Conservation (phyloP, 2,888 invertebrate genomes). For the Achlya flavicornis region DNA sequence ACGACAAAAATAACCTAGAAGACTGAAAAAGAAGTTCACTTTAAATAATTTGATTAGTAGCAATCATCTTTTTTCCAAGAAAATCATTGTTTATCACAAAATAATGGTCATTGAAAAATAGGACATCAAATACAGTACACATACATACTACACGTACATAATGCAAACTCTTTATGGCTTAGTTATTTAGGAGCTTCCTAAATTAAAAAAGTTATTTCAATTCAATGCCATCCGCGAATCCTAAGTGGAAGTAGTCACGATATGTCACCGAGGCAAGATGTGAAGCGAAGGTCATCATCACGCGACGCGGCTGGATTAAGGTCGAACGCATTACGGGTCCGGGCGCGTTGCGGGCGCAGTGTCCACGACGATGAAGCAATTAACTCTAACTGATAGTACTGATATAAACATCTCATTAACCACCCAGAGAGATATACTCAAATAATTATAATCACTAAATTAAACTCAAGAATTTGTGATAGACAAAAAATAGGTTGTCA, state of each 20-base stretch:
- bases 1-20: neutral
- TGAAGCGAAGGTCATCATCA: neutral
- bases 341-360: neutral
- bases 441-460: neutral
- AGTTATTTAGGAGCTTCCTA: neutral
- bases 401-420: slow-evolving; percentile 1
- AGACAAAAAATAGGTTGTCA: no score
- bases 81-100: no score
- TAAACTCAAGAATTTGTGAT: neutral
- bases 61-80: no score
- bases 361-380: slow-evolving; percentile 2
- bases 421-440: neutral
- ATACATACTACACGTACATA: no score
- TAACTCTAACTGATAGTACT: neutral
- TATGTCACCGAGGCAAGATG: neutral
- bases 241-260: neutral
- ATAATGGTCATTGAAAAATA: no score
- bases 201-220: neutral
- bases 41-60: no score
- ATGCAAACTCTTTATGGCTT: no score
- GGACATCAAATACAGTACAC: no score
- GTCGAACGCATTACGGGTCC: neutral
- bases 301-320: neutral
- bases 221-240: neutral
- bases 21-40: neutral